Conservation (phyloP, 1,140 invertebrate genomes). For the Trachymyrmex septentrionalis region DNA sequence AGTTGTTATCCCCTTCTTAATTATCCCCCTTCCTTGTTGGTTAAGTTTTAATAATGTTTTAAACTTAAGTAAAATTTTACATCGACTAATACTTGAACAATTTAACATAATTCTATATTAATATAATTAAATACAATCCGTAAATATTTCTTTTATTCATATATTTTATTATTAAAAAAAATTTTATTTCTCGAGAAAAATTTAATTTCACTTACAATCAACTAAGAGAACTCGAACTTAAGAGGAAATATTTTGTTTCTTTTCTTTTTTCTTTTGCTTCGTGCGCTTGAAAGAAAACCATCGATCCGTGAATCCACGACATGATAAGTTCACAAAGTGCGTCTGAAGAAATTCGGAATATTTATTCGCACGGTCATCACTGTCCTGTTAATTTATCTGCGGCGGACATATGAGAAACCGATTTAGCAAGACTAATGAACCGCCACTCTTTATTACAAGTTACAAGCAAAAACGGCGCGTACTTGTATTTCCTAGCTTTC, state of each 20-base stretch:
- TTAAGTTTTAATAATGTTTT: not conserved
- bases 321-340: not conserved
- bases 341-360: not conserved
- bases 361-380: not conserved
- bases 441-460: conserved; percentile 63
- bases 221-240: not conserved
- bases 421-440: conserved; percentile 68
- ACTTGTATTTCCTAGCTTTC: conserved; percentile 72
- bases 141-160: conserved; percentile 16
- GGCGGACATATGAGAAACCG: conserved; percentile 23
- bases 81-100: not conserved
- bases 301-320: not conserved
- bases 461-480: conserved; percentile 42
- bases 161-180: not conserved
- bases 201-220: not conserved
- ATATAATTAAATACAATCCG: not conserved
- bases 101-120: not conserved
- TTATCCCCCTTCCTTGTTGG: no score
- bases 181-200: conserved; percentile 1
- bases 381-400: conserved; percentile 34
- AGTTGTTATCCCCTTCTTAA: no score
- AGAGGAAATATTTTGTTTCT: not conserved
- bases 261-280: not conserved
- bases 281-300: not conserved
- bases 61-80: not conserved